Base-by-base conservation (phyloP, 2,888 invertebrate genomes). In the Phyllotreta cruciferae region DNA sequence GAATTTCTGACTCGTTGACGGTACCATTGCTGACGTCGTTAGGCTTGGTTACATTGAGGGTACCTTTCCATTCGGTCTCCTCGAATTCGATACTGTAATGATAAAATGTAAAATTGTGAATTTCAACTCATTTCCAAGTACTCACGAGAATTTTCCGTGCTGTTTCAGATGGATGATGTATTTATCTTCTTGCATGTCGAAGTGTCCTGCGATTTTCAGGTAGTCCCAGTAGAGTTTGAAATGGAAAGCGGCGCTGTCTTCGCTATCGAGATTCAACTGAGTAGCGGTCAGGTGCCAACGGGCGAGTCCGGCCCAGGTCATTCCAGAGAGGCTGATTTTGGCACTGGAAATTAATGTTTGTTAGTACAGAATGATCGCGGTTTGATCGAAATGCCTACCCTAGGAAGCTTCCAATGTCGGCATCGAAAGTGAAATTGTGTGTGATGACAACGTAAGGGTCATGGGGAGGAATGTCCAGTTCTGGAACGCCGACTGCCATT, bases 111-210 rank as follows among this genome's bases (percentile, higher is more conserved):
- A n/a, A n/a, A n/a, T n/a, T n/a, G n/a, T n/a, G n/a, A n/a, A n/a
- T n/a, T n/a, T n/a, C n/a, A n/a, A 42, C 24, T 9, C n/a, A 4
- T 24, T 8, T n/a, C 10, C 5, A n/a, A 41, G n/a, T 6, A 56
- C 56, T 55, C 9, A 55, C 55, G 39, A 34, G n/a, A 56, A 44
- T 9, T 56, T 35, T 44, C 56, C 56, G 24, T 24, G 24, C 24
- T 24, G 24, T 47, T 14, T n/a, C 34, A n/a, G 47, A 14, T 47
- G 47, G 24, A 47, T 1, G 47, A 47, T 9, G 6, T 1, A 3
- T 47, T 47, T n/a, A 3, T 47, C 10, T 3, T 11, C 47, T 47
- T 13, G 8, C 7, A 47, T 1, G 8, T 10, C 10, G 47, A 6
- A 47, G 11, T 7, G 14, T 42, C 11, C 44, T 3, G 37, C 13